Conservation (phyloP, 1,140 invertebrate species). For the Streblospio benedicti region DNA sequence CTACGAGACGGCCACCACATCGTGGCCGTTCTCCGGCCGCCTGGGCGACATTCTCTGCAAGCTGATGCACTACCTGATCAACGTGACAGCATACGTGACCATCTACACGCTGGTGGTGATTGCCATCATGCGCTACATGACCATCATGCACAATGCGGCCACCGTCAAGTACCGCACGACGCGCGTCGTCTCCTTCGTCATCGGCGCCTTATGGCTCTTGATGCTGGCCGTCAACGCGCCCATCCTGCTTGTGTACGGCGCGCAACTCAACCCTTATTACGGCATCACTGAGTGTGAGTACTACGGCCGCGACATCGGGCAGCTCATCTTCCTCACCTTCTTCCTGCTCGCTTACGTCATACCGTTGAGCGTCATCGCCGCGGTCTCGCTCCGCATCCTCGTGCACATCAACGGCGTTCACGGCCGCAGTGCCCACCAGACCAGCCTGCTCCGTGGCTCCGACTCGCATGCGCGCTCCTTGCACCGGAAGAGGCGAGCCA, state of each 20-base stretch:
- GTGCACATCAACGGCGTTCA: neutral
- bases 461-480: constrained; percentile 18
- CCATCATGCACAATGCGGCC: constrained; percentile 53
- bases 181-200: constrained; percentile 50
- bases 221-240: neutral
- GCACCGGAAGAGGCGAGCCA: constrained; percentile 63
- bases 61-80: constrained; percentile 16
- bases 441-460: neutral
- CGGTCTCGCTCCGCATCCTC: constrained; percentile 1
- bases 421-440: neutral
- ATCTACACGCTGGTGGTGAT: constrained; percentile 85
- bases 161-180: constrained; percentile 73
- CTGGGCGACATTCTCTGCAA: constrained; percentile 7
- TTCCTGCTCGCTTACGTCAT: constrained; percentile 4
- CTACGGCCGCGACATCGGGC: neutral
- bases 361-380: constrained; percentile 2
- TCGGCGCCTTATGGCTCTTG: constrained; percentile 5
- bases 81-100: constrained; percentile 76
- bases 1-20: neutral
- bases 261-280: neutral
- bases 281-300: neutral
- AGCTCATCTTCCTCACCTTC: neutral
- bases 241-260: constrained; percentile 8
- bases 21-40: constrained; percentile 12
- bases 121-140: constrained; percentile 82